Evolutionary conservation across 2,888 invertebrate species (phyloP).

Genomic region (Patella depressa): DNA sequence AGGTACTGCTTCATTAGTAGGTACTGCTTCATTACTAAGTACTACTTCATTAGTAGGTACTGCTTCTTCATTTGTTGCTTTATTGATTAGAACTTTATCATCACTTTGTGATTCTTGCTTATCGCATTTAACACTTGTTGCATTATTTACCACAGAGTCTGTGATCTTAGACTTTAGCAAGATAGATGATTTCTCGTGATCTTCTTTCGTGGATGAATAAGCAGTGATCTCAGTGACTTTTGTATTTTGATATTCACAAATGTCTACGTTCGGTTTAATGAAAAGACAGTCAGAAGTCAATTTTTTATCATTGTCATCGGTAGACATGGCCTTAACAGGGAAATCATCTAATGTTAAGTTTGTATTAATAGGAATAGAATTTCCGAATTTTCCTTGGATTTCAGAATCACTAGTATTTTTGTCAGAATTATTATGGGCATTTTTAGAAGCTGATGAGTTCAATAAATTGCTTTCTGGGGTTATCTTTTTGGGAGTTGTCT

Average conservation of each 20-base stretch:
- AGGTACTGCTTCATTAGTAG: too few species aligned
- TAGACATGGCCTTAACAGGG: too few species aligned
- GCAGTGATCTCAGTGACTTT: neutral
- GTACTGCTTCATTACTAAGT: neutral
- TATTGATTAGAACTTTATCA: neutral
- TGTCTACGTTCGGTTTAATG: neutral
- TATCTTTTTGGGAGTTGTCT: too few species aligned
- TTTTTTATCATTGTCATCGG: too few species aligned
- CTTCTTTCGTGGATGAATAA: neutral
- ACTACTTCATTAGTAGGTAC: slow-evolving; percentile 1
- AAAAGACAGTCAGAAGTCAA: too few species aligned
- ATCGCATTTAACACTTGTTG: neutral
- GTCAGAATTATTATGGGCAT: too few species aligned
- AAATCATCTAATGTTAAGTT: too few species aligned
- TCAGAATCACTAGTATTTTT: too few species aligned
- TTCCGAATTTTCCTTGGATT: too few species aligned
- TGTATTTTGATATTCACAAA: neutral
- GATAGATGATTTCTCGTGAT: neutral
- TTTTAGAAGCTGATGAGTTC: too few species aligned
- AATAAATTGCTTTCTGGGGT: too few species aligned
- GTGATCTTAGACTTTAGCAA: neutral
- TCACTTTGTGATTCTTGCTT: neutral
- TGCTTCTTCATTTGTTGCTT: slow-evolving; percentile 23
- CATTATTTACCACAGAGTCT: neutral
- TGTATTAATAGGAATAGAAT: too few species aligned